Conservation (phyloP, 2,888 invertebrate species). For the Amblyjoppa fuscipennis region DNA sequence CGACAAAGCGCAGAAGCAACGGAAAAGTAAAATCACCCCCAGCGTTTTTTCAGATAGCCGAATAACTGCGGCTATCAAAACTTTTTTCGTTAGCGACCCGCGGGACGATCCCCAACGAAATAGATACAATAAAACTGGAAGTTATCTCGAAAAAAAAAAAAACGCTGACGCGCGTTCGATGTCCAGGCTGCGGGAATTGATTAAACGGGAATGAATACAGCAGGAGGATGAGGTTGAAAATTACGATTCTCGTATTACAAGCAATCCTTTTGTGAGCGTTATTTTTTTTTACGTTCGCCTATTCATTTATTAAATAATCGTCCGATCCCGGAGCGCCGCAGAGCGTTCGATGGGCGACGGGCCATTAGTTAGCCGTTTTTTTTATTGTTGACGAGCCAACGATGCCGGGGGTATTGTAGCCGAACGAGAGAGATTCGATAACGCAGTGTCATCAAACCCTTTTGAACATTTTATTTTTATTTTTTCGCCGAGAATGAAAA, state of each 20-base stretch:
- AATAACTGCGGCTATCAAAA: slow-evolving; percentile 43
- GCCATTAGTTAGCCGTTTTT: slow-evolving; percentile 69
- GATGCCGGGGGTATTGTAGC: slow-evolving; percentile 51
- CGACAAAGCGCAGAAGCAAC: slow-evolving; percentile 40
- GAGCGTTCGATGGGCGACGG: slow-evolving; percentile 67
- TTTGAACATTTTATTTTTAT: slow-evolving; percentile 56
- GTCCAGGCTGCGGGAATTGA: slow-evolving; percentile 29
- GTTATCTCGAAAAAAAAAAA: slow-evolving; percentile 38
- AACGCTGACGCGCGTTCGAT: slow-evolving; percentile 56
- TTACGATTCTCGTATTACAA: slow-evolving; percentile 66
- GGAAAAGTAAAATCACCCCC: slow-evolving; percentile 45
- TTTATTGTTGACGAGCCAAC: slow-evolving; percentile 57
- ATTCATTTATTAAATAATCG: slow-evolving; percentile 65
- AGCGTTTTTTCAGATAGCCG: slow-evolving; percentile 42
- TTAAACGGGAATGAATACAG: slow-evolving; percentile 47
- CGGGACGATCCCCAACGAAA: neutral
- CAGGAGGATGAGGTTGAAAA: slow-evolving; percentile 57
- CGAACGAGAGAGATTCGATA: slow-evolving; percentile 59
- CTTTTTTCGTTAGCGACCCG: slow-evolving; percentile 45
- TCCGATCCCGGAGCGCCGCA: slow-evolving; percentile 27
- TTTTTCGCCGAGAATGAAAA: slow-evolving; percentile 52
- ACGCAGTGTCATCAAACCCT: slow-evolving; percentile 68
- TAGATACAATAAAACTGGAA: slow-evolving; percentile 44
- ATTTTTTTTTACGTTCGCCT: slow-evolving; percentile 46
- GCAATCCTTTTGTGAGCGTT: slow-evolving; percentile 54